Base-by-base conservation (phyloP, 92 coral and sea anemone genomes). In the Actinostola sp. region DNA sequence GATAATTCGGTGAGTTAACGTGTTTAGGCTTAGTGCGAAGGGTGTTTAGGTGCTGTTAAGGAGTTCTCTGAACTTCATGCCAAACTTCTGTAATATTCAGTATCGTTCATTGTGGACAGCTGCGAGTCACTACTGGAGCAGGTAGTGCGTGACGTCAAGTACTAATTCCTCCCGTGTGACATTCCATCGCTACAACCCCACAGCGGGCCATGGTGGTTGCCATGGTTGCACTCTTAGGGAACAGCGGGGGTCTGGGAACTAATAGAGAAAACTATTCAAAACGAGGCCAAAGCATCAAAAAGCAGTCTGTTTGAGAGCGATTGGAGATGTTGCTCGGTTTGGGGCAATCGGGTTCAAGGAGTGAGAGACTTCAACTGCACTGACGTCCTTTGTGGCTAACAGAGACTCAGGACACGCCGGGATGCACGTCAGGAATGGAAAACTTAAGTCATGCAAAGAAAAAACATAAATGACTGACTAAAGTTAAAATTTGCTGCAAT, bases 61-160 rank as follows among this genome's bases (percentile, higher is more conserved):
- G 71, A 63, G 75, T 68, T 68, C 49, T 51, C 50, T 56, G 57
- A 68, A 68, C 61, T 68, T 68, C 74, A 28, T 61, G 57, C 72
- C 87, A 87, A 82, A 82, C 89, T 91, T 87, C 89, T 75, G 80
- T 83, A 77, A 82, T 83, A 82, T 86, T 82, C 78, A 78, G 83
- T 75, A 72, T 75, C 87, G 82, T 82, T 79, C 79, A 86, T 87
- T 83, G 85, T 70, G 79, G 41, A 76, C 92, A 83, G 96, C 87
- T 86, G 92, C 97, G 85, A 66, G 64, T 58, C 45, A 29, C n/a
- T 72, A 68, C 75, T 61, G 76, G 78, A 91, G 81, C 97, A 91
- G 97, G 97, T 90, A 87, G 87, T 65, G 86, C 97, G 89, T 91
- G 97, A 91, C 97, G 97, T 91, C 79, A 87, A 52, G 50, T 63